Percentiles rank a stretch among this genome's conserved stretches.
Evolutionary conservation across 1,140 invertebrate species (phyloP).

Genomic region (Dendroctonus ponderosae): DNA sequence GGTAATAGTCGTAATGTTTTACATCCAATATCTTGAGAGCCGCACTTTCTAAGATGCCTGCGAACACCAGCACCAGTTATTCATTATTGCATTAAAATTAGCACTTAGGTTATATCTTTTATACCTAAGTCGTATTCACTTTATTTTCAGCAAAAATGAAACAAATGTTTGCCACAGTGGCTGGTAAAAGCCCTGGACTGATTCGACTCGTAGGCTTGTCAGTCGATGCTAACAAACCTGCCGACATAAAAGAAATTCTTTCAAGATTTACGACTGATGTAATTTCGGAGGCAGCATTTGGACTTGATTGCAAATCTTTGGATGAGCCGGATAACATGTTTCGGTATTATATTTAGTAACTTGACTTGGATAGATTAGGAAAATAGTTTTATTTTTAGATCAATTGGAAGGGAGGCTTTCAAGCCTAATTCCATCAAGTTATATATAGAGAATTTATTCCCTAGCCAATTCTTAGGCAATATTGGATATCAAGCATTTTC

Average conservation of each 20-base stretch:
- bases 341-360: conserved; percentile 43
- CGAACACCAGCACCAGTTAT: too few species aligned
- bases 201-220: conserved; percentile 47
- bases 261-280: too few species aligned
- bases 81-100: too few species aligned
- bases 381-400: conserved; percentile 7
- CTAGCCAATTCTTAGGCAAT: neutral
- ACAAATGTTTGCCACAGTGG: conserved; percentile 48
- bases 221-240: conserved; percentile 35
- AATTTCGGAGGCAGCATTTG: conserved; percentile 60
- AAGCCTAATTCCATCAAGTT: neutral
- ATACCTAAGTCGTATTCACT: too few species aligned
- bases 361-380: neutral
- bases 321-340: conserved; percentile 52
- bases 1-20: too few species aligned
- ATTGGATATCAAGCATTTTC: neutral
- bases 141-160: conserved; percentile 47
- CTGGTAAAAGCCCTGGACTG: conserved; percentile 41
- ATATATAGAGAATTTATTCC: neutral
- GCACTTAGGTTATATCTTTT: too few species aligned
- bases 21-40: too few species aligned
- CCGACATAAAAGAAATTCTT: conserved; percentile 56
- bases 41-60: too few species aligned
- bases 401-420: conserved; percentile 1
- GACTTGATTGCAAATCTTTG: conserved; percentile 56